These are phyloP conservation scores for Cydia strobilella DNA, from an alignment of 1,140 invertebrate species.

Conservation along the genomic window DNA sequence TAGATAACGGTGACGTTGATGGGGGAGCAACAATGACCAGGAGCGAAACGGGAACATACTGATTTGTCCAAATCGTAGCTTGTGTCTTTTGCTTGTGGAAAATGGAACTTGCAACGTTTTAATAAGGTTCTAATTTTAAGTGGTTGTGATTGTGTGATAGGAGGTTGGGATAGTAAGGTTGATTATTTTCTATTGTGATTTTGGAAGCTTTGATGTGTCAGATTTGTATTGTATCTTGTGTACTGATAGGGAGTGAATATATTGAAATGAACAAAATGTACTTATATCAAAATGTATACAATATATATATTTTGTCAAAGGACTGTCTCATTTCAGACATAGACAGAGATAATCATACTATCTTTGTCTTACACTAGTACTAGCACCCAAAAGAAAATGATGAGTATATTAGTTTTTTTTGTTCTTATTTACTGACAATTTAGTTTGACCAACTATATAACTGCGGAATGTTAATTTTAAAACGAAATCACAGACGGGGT, in stretches of 20 bases:
- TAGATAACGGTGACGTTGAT: conserved; percentile 50
- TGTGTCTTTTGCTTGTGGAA: neutral
- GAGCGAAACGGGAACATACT: conserved; percentile 35
- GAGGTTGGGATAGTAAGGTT: neutral
- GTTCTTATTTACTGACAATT: no score
- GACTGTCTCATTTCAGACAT: no score
- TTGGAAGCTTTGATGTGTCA: conserved; percentile 26
- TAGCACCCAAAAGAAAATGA: no score
- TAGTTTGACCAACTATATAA: no score
- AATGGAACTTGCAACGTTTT: neutral
- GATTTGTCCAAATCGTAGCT: neutral
- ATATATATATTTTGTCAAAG: no score
- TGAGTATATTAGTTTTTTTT: no score
- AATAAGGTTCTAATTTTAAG: neutral
- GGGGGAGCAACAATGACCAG: conserved; percentile 42
- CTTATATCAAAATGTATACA: neutral
- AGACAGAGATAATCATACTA: no score
- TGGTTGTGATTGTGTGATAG: neutral
- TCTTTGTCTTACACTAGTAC: no score
- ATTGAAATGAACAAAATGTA: neutral
- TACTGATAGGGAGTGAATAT: neutral
- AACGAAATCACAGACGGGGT: no score
- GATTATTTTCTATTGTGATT: conserved; percentile 13
- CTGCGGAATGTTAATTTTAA: no score
- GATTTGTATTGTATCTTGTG: conserved; percentile 10